A percentile compares a stretch with the other conserved stretches of the same genome.
These are phyloP conservation scores for Todiramphus saurophagus DNA, from an alignment of 2,113 vertebrate species.

Conservation along the genomic window DNA sequence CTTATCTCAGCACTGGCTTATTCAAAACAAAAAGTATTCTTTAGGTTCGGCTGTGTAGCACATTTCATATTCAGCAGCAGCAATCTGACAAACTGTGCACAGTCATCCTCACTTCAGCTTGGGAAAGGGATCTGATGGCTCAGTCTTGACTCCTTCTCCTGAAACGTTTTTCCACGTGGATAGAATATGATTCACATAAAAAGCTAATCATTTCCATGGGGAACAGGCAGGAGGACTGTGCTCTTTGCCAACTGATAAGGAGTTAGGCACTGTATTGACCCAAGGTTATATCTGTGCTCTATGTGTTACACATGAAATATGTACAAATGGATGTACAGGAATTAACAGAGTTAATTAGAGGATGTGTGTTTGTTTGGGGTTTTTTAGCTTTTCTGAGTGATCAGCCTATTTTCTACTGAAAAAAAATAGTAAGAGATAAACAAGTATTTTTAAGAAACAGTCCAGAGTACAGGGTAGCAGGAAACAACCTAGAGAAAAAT, in stretches of 20 bases:
- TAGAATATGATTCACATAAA: neutral
- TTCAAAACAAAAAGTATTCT: neutral
- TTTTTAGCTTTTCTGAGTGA: neutral
- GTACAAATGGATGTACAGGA: neutral
- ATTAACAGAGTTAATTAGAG: neutral
- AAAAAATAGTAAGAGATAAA: neutral
- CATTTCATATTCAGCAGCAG: neutral
- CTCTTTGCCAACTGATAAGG: neutral
- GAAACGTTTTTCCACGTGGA: neutral
- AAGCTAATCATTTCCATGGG: neutral
- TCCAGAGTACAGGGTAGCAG: neutral
- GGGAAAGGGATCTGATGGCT: neutral
- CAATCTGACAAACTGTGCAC: neutral
- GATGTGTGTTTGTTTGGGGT: neutral
- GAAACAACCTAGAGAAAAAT: neutral
- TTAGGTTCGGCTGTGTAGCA: neutral
- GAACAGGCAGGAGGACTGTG: neutral
- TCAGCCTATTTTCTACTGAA: neutral
- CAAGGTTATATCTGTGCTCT: neutral
- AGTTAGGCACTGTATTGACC: neutral
- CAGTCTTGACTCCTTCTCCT: neutral
- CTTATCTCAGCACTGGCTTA: neutral
- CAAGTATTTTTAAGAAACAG: neutral
- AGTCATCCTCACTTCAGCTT: neutral
- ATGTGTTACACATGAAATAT: neutral